Base-by-base conservation (phyloP, 2,113 vertebrate species). In the Odontesthes bonariensis region DNA sequence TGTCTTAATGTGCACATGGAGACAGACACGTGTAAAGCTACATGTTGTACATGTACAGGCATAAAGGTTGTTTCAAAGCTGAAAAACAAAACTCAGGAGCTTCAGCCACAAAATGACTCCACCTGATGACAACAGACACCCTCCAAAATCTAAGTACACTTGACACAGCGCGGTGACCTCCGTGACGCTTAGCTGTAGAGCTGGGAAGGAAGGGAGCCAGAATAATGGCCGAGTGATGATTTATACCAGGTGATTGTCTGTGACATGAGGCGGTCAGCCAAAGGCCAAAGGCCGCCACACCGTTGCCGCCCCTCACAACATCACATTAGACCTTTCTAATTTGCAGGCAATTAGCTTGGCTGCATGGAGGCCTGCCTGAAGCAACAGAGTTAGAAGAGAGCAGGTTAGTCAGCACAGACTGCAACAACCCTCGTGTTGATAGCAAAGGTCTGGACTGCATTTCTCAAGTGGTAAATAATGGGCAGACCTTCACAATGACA, bases 311-410 rank as follows among this genome's bases (percentile, higher is more conserved):
- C 85, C 90, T 89, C 90, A 83, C 81, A 81, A 53, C 68, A 44
- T 77, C 85, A 77, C 85, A 91, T 90, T 89, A 91, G 84, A 81
- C 81, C 78, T 62, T 6, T 75, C 78, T 92, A 90, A 91, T 91
- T 89, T 65, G 62, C 63, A 85, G 77, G 75, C 80, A 90, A 91
- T 92, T 93, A 93, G 83, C 80, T 69, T 49, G 81, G 78, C 80
- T 84, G 82, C 73, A 87, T 70, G 79, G 72, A 77, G 79, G 76
- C 33, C 35, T 27, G 73, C 87, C 81, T 38, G 33, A 77, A 76
- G 88, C 81, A 14, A 81, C 31, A 16, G 72, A 74, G 82, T 78
- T 84, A 47, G 55, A 77, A 55, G 77, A 83, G 79, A 82, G 75
- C 74, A 59, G 70, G 75, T 84, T 80, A 81, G 31, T 79, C 78